phyloP scores from a whole-genome alignment of 2,888 invertebrate species.

The Endotricha flammealis region DNA sequence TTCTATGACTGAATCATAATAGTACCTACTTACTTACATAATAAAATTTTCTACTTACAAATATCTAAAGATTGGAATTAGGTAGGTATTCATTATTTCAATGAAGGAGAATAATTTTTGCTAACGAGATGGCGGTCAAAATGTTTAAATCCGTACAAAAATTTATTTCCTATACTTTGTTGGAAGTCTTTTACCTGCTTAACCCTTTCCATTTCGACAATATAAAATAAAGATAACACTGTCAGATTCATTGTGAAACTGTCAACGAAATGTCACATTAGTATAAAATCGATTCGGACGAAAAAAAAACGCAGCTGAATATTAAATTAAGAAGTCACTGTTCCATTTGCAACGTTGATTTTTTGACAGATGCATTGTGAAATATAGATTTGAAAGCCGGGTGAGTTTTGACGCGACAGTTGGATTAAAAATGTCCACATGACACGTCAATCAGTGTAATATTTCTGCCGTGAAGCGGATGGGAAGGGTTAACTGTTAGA shows the following conservation, averaged over 20 bases:
- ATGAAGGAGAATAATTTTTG: no score
- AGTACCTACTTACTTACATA: no score
- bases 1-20: no score
- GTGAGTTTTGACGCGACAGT: constrained; percentile 33
- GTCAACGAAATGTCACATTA: constrained; percentile 69
- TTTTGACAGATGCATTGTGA: constrained; percentile 22
- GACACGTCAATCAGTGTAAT: constrained; percentile 9
- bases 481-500: constrained; percentile 37
- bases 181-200: constrained; percentile 49
- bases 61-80: no score
- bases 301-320: constrained; percentile 56
- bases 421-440: constrained; percentile 24
- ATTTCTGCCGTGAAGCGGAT: constrained; percentile 16
- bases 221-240: constrained; percentile 46
- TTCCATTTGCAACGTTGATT: constrained; percentile 7
- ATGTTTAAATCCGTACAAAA: neutral
- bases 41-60: no score
- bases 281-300: constrained; percentile 51
- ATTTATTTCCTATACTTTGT: constrained; percentile 24
- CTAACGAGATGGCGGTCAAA: no score
- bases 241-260: constrained; percentile 40
- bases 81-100: no score
- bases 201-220: constrained; percentile 30
- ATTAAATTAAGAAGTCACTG: constrained; percentile 50
- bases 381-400: constrained; percentile 22